Conservation (phyloP, 2,113 vertebrate genomes). For the Apodemus sylvaticus region DNA sequence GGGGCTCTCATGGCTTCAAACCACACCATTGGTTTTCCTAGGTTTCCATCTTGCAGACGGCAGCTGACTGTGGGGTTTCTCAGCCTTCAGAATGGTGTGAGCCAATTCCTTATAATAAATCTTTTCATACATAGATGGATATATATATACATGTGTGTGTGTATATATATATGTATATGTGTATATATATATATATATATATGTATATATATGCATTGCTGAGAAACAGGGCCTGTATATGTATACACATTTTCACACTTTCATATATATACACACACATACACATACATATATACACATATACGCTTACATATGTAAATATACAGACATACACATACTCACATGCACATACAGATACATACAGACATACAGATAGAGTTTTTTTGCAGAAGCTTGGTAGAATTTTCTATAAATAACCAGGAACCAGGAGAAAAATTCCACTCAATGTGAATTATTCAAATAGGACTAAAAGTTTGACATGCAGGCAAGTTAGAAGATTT, state of each 20-base stretch:
- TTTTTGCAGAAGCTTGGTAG: neutral
- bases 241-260: neutral
- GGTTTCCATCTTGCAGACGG: neutral
- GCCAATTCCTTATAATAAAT: slow-evolving; percentile 22
- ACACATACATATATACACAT: too few species aligned
- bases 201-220: neutral
- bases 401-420: slow-evolving; percentile 4
- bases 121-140: neutral
- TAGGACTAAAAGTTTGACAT: neutral
- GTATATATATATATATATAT: neutral
- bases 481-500: slow-evolving; percentile 20
- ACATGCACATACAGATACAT: neutral
- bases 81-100: slow-evolving; percentile 12
- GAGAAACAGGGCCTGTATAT: neutral
- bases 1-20: neutral
- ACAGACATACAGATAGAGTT: neutral
- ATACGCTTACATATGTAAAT: neutral
- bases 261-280: neutral
- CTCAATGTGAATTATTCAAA: neutral
- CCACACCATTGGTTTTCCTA: neutral
- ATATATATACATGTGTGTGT: too few species aligned
- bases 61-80: slow-evolving; percentile 3
- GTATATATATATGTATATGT: neutral
- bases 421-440: neutral
- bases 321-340: neutral